Evolutionary conservation across 2,888 invertebrate species (phyloP), one percentile per base, ranked within the genome.

Genomic region (Sthenelais limicola): DNA sequence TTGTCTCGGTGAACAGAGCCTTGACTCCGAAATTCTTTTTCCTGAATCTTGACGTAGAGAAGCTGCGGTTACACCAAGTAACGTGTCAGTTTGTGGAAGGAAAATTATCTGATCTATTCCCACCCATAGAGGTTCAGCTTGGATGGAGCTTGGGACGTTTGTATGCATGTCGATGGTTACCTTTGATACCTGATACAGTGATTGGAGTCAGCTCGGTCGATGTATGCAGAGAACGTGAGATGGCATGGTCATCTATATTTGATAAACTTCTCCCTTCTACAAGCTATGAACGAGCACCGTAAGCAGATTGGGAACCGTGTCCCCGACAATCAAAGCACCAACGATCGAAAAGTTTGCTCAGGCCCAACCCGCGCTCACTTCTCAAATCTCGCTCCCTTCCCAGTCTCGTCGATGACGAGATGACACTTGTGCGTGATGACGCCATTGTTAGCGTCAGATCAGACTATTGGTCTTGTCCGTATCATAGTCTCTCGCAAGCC

Each of bases 341-440:
- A 12, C 62, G 62, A 62, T 56, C 56, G 56, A 56, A 62, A 43
- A 38, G 21, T 33, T 62, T 24, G 62, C 24, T n/a, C n/a, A n/a
- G n/a, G n/a, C n/a, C n/a, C n/a, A n/a, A n/a, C n/a, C n/a, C n/a
- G n/a, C n/a, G n/a, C n/a, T n/a, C n/a, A n/a, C n/a, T n/a, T n/a
- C n/a, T n/a, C n/a, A n/a, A n/a, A n/a, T n/a, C n/a, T 1, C 18
- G 35, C 3, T n/a, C 18, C 54, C 26, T 1, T 21, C 15, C 30
- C 30, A 5, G 62, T 2, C 5, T 2, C 15, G 2, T 62, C 62
- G 43, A 21, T 43, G 62, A 38, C 62, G 35, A 35, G 38, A 62
- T 62, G 62, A 38, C 62, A 43, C 62, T 35, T 9, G 62, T 26
- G 38, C 62, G 62, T 62, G 62, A 26, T 28, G 7, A 1, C 15